Evolutionary conservation across 2,888 invertebrate species (phyloP).

Genomic region (Xestia ashworthii): DNA sequence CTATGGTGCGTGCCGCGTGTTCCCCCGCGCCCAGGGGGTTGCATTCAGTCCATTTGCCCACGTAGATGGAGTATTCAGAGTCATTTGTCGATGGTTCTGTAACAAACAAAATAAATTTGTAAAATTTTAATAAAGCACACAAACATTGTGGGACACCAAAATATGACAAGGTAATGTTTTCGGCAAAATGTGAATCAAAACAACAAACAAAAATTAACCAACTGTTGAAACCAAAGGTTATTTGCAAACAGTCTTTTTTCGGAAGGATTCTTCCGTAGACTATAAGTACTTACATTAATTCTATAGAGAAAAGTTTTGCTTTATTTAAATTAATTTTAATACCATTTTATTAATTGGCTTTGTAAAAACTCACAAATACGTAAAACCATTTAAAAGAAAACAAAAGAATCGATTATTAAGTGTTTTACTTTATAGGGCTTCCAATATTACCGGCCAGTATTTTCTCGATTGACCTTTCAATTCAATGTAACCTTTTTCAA

Average conservation of each 20-base stretch:
- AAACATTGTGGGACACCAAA: not conserved
- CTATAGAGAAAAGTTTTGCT: too few species aligned
- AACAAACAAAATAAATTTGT: conserved; percentile 24
- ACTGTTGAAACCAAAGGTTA: not conserved
- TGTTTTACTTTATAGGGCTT: conserved; percentile 28
- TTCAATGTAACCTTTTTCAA: conserved; percentile 36
- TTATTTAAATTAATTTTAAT: too few species aligned
- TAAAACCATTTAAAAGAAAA: conserved; percentile 28
- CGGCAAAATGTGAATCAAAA: not conserved
- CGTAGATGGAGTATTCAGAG: conserved; percentile 80
- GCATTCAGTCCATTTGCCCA: conserved; percentile 86
- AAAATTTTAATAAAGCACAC: not conserved
- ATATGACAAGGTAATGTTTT: not conserved
- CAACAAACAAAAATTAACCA: not conserved
- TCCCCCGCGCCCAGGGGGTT: conserved; percentile 75
- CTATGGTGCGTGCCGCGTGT: conserved; percentile 75
- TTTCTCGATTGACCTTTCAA: conserved; percentile 4
- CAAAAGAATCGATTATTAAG: conserved; percentile 30
- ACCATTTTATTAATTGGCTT: not conserved
- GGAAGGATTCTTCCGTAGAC: not conserved
- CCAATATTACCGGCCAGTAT: conserved; percentile 33
- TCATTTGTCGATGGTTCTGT: conserved; percentile 74
- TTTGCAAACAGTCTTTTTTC: not conserved
- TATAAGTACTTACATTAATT: not conserved
- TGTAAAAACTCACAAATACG: not conserved